phyloP scores from a whole-genome alignment of 1,140 invertebrate genomes.

The Ceratina australensis region DNA sequence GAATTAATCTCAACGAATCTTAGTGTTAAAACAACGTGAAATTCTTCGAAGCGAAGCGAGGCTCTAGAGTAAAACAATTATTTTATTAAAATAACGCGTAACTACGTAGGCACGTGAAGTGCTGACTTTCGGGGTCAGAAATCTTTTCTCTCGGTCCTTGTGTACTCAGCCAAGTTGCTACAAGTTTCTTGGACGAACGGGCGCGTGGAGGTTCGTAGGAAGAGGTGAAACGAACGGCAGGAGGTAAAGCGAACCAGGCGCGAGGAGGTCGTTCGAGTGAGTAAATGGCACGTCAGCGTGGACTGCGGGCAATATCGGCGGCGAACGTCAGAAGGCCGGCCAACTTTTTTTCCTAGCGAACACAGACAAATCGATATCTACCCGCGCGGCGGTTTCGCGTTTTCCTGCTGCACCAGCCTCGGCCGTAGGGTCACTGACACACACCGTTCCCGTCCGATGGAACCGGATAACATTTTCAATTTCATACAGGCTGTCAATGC shows the following conservation, averaged over 20 bases:
- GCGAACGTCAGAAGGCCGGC: slow-evolving; percentile 61
- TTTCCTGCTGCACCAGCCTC: slow-evolving; percentile 58
- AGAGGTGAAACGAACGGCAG: slow-evolving; percentile 1
- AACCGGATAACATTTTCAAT: slow-evolving; percentile 33
- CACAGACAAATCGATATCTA: slow-evolving; percentile 68
- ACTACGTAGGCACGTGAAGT: no score
- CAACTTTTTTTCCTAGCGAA: slow-evolving; percentile 60
- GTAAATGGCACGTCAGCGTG: slow-evolving; percentile 51
- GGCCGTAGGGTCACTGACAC: slow-evolving; percentile 62
- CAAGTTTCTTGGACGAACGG: no score
- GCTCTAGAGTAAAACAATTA: no score
- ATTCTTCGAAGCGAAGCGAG: no score
- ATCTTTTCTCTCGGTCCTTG: no score
- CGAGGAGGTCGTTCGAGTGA: slow-evolving; percentile 39
- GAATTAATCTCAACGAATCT: no score
- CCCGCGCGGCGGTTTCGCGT: slow-evolving; percentile 58
- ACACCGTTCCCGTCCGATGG: slow-evolving; percentile 34
- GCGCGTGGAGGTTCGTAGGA: slow-evolving; percentile 8
- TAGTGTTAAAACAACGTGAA: no score
- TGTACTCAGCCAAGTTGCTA: no score
- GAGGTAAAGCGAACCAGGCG: slow-evolving; percentile 18
- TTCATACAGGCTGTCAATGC: not conserved
- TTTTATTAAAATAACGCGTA: no score
- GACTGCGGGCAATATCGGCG: slow-evolving; percentile 56
- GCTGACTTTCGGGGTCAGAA: no score